These are phyloP conservation scores for Sphecodes monilicornis DNA, from an alignment of 2,888 invertebrate species.

Conservation along the genomic window DNA sequence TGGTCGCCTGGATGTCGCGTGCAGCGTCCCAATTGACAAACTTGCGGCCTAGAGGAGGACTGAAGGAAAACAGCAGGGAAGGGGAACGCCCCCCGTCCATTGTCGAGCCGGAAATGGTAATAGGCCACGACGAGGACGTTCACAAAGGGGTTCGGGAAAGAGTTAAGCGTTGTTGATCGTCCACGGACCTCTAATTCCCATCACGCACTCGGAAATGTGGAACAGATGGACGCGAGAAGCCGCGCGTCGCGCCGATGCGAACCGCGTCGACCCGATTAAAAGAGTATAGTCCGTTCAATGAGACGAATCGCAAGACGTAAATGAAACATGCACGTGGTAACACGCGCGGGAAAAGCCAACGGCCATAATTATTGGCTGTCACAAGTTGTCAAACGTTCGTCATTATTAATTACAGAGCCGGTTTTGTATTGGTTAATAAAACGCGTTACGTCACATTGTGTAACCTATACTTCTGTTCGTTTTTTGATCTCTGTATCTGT, in stretches of 20 bases:
- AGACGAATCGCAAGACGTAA: too few species aligned
- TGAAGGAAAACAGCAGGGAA: conserved; percentile 16
- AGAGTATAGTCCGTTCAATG: too few species aligned
- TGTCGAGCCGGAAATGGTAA: conserved; percentile 24
- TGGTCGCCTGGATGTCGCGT: conserved; percentile 14
- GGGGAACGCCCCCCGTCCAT: conserved; percentile 29
- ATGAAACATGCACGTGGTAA: too few species aligned
- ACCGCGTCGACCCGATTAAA: conserved; percentile 2
- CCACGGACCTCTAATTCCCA: conserved; percentile 48
- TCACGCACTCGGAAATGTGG: conserved; percentile 11
- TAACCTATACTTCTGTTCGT: too few species aligned
- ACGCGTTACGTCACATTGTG: too few species aligned
- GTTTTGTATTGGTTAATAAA: too few species aligned
- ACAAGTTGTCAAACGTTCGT: too few species aligned
- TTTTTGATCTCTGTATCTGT: too few species aligned
- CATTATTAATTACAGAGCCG: too few species aligned
- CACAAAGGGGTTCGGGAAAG: conserved; percentile 12
- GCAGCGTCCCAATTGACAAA: conserved; percentile 24
- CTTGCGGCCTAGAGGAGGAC: neutral
- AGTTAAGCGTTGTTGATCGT: conserved; percentile 2
- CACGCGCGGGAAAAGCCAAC: too few species aligned
- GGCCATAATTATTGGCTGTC: too few species aligned
- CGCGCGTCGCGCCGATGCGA: neutral
- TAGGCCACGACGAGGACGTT: conserved; percentile 37
- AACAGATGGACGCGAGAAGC: conserved; percentile 47